These are phyloP conservation scores for Heliothis peltigera DNA, from an alignment of 2,888 invertebrate species.

Conservation along the genomic window DNA sequence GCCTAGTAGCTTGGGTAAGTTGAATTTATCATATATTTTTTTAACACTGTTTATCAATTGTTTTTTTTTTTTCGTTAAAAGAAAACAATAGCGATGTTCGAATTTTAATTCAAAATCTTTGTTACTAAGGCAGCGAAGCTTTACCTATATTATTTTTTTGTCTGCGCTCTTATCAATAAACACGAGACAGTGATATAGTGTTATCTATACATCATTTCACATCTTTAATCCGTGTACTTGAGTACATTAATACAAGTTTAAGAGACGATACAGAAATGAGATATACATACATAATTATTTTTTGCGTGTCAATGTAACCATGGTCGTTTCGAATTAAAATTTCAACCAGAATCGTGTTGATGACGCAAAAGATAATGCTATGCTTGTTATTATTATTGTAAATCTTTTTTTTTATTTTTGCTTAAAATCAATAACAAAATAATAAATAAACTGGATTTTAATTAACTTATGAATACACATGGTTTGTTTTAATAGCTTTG, in stretches of 20 bases:
- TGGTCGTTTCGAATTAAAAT: background rate
- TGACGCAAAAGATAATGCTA: background rate
- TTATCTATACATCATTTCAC: background rate
- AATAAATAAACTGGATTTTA: background rate
- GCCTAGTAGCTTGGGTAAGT: conserved; percentile 79
- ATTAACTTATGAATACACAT: background rate
- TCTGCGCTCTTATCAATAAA: background rate
- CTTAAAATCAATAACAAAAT: background rate
- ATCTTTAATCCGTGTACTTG: background rate
- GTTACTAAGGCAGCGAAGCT: no score
- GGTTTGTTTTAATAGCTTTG: background rate
- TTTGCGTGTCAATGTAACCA: conserved; percentile 1
- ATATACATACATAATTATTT: background rate
- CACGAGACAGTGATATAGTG: background rate
- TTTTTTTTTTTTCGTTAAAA: no score
- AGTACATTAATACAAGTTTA: background rate
- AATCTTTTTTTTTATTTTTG: background rate
- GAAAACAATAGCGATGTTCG: no score
- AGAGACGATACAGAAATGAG: background rate
- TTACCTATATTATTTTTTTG: no score
- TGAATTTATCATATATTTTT: conserved; percentile 3
- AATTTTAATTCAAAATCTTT: no score
- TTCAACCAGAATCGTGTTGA: background rate
- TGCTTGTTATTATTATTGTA: conserved; percentile 2
- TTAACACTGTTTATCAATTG: background rate